phyloP scores from a whole-genome alignment of 2,113 vertebrate genomes.

The Coracopsis vasa region DNA sequence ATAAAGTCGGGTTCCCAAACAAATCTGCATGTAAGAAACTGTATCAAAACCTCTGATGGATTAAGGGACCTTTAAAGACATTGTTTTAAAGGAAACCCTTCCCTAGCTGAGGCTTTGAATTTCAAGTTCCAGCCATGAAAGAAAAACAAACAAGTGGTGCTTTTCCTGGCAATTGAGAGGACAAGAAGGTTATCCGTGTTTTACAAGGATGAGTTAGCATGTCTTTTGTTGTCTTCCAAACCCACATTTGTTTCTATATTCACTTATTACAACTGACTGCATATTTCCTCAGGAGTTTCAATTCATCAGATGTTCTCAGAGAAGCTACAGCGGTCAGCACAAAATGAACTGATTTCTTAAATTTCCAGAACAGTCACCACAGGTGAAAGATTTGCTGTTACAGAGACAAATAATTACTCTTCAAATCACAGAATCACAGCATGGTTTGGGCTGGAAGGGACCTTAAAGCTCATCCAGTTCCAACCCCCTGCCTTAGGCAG shows the following conservation, averaged over 20 bases:
- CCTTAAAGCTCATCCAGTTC: background rate
- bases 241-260: background rate
- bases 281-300: background rate
- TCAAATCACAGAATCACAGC: background rate
- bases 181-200: background rate
- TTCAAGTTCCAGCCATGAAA: background rate
- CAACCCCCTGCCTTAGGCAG: background rate
- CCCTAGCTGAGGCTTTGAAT: background rate
- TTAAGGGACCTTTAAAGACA: background rate
- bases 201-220: background rate
- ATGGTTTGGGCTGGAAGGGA: background rate
- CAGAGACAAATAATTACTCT: background rate
- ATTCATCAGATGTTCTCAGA: background rate
- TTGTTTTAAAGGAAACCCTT: background rate
- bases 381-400: background rate
- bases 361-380: background rate
- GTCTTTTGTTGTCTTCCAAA: background rate
- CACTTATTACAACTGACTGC: background rate
- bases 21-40: background rate
- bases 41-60: background rate
- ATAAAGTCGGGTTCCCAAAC: background rate
- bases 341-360: background rate
- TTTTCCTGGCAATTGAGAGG: background rate
- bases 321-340: background rate
- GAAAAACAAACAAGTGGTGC: background rate